Percentiles rank a stretch among this genome's conserved stretches.
Conservation (phyloP, 2,888 invertebrate genomes). For the Anthophora plumipes region DNA sequence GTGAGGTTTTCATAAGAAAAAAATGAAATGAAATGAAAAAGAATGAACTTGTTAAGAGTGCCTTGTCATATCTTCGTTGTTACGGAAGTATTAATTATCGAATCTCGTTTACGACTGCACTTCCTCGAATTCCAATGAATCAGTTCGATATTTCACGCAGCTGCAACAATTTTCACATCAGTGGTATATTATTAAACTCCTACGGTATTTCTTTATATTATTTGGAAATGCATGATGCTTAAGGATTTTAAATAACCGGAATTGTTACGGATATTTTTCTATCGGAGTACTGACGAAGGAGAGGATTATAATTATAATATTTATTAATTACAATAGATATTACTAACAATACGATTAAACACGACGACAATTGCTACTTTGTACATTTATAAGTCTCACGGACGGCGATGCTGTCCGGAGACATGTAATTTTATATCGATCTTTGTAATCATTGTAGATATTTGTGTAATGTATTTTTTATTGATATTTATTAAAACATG, state of each 20-base stretch:
- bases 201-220: constrained; percentile 53
- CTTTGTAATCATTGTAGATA: constrained; percentile 83
- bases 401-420: constrained; percentile 70
- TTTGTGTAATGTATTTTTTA: constrained; percentile 82
- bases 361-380: constrained; percentile 71
- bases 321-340: constrained; percentile 71
- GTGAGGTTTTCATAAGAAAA: constrained; percentile 19
- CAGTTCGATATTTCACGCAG: constrained; percentile 20
- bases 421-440: constrained; percentile 81
- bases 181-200: constrained; percentile 46
- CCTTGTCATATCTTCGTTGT: constrained; percentile 66
- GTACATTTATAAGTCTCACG: constrained; percentile 75
- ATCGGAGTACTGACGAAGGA: constrained; percentile 76
- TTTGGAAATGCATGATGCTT: constrained; percentile 62
- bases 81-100: constrained; percentile 43
- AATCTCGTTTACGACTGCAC: constrained; percentile 24
- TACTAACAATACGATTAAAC: constrained; percentile 71
- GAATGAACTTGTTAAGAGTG: constrained; percentile 67
- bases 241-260: constrained; percentile 64
- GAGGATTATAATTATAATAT: constrained; percentile 80
- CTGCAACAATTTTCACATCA: constrained; percentile 33
- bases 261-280: constrained; percentile 78
- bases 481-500: constrained; percentile 82
- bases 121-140: constrained; percentile 40
- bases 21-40: constrained; percentile 7